These are phyloP conservation scores for Conus betulinus DNA, from an alignment of 1,140 invertebrate species.

Conservation along the genomic window DNA sequence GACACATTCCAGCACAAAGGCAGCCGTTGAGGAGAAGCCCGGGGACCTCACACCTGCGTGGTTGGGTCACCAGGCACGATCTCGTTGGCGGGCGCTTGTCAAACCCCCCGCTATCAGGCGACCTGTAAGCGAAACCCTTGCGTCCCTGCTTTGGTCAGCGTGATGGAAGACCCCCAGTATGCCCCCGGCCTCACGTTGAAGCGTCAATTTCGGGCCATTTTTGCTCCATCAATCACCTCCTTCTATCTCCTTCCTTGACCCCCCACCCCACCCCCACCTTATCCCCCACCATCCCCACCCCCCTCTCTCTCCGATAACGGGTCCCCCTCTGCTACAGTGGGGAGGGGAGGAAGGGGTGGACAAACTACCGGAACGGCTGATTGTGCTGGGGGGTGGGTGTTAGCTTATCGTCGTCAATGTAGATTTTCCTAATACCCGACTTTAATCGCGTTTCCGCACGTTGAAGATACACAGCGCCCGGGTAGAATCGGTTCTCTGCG, in stretches of 20 bases:
- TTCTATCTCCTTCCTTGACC: neutral
- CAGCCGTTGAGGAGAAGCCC: neutral
- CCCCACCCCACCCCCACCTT: no score
- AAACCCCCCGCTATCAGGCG: neutral
- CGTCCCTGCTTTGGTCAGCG: neutral
- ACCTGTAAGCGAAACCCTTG: neutral
- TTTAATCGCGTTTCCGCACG: neutral
- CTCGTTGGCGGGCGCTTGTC: neutral
- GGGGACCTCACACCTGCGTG: neutral
- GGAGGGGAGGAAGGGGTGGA: neutral
- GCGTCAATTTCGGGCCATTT: constrained; percentile 1
- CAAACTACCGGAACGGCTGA: neutral
- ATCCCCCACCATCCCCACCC: no score
- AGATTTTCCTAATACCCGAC: constrained; percentile 2
- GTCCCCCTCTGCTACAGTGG: neutral
- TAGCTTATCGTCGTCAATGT: neutral
- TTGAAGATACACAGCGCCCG: no score
- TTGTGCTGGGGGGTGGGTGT: neutral
- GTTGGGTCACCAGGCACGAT: neutral
- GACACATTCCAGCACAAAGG: neutral
- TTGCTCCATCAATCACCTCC: constrained; percentile 1
- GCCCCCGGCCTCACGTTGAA: neutral
- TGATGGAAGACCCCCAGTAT: neutral
- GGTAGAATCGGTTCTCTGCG: neutral
- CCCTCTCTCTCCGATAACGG: neutral